These are phyloP conservation scores for Mormoops blainvillei DNA, from an alignment of 2,113 vertebrate species.

Conservation along the genomic window DNA sequence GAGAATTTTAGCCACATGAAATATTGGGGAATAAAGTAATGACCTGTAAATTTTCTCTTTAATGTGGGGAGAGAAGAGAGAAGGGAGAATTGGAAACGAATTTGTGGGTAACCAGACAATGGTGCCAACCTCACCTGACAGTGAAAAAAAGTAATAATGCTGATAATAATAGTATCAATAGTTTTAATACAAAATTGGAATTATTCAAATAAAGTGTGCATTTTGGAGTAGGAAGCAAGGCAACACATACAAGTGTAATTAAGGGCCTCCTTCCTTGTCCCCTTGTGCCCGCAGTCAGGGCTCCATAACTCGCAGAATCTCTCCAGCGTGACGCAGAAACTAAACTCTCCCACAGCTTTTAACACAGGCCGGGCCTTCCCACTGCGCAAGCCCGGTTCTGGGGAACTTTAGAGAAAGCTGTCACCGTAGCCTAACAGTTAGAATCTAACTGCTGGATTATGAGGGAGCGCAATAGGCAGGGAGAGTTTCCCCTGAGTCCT, in stretches of 20 bases:
- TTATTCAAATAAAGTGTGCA: neutral
- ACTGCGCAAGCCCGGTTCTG: neutral
- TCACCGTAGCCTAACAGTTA: neutral
- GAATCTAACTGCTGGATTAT: neutral
- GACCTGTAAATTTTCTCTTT: neutral
- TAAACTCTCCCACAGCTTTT: too few relatives aligned
- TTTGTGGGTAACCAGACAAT: neutral
- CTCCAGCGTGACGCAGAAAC: neutral
- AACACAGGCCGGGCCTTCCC: too few relatives aligned
- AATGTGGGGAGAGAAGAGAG: neutral
- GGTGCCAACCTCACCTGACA: accelerated
- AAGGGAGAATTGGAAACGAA: too few relatives aligned
- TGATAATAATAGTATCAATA: neutral
- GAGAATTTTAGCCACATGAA: neutral
- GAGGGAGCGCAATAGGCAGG: neutral
- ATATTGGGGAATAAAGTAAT: too few relatives aligned
- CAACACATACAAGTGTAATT: neutral
- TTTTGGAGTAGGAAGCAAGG: neutral
- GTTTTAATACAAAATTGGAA: neutral
- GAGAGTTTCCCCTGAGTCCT: neutral
- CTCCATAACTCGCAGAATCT: neutral
- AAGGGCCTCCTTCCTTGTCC: neutral
- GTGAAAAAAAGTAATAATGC: neutral
- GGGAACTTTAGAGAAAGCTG: neutral
- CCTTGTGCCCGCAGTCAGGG: neutral